These are phyloP conservation scores for Sciurus vulgaris DNA, from an alignment of 2,797 vertebrate species.

Conservation along the genomic window DNA sequence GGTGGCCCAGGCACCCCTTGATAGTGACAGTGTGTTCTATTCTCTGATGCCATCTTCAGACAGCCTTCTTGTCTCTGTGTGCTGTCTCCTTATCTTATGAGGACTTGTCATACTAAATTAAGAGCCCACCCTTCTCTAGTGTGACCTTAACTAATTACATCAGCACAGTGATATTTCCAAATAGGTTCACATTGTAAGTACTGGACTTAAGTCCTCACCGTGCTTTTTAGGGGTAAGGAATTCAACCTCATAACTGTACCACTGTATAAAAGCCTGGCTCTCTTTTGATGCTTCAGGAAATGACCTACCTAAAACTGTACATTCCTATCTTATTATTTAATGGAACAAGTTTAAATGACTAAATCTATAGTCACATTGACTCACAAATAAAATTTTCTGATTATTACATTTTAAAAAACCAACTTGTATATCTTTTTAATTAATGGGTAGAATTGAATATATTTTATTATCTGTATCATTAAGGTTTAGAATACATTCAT, in stretches of 20 bases:
- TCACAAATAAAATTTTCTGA: not conserved
- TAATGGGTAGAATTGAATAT: not conserved
- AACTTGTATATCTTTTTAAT: not conserved
- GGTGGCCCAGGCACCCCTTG: not conserved
- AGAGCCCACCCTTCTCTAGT: not conserved
- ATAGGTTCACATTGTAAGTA: not conserved
- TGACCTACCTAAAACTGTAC: not conserved
- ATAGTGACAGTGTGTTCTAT: not conserved
- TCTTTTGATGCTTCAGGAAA: not conserved
- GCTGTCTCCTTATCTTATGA: not conserved
- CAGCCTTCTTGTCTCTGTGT: not conserved
- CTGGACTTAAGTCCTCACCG: not conserved
- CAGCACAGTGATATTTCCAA: not conserved
- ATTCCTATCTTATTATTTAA: not conserved
- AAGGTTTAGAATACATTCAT: not conserved
- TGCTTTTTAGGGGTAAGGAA: not conserved
- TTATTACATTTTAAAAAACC: not conserved
- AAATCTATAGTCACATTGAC: not conserved
- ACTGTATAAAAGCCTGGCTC: not conserved
- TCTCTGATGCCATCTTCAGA: not conserved
- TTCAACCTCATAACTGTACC: not conserved
- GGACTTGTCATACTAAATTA: not conserved
- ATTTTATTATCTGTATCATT: constrained; percentile 16
- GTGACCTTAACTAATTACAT: not conserved
- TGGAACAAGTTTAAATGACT: not conserved